These are phyloP conservation scores for Callimorpha dominula DNA, from an alignment of 2,888 invertebrate genomes.

Conservation along the genomic window DNA sequence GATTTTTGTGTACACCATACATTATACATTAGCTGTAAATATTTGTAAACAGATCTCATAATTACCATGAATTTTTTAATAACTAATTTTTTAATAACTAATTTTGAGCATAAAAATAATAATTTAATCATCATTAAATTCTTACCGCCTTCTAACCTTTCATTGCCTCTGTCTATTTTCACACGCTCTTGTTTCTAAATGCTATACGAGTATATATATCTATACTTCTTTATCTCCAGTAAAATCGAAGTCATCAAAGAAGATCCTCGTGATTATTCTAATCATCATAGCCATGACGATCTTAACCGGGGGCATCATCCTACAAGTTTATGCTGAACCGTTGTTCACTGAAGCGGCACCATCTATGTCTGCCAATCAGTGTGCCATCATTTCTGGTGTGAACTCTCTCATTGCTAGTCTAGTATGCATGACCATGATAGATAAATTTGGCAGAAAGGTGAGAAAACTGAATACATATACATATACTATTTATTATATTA, in stretches of 20 bases:
- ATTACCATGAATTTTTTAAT: too few species aligned
- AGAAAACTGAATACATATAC: constrained; percentile 5
- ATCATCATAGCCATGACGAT: constrained; percentile 66
- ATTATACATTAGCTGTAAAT: too few species aligned
- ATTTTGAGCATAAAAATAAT: too few species aligned
- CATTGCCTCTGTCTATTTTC: neutral
- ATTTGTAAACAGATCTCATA: too few species aligned
- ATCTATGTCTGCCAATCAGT: constrained; percentile 72
- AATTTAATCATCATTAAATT: too few species aligned
- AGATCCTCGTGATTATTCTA: constrained; percentile 57
- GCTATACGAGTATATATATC: too few species aligned
- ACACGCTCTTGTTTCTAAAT: neutral
- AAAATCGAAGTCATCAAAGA: constrained; percentile 65
- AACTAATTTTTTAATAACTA: too few species aligned
- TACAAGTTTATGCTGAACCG: constrained; percentile 79
- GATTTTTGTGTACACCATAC: too few species aligned
- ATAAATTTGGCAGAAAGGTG: constrained; percentile 77
- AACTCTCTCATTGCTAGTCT: constrained; percentile 68
- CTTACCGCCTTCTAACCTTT: too few species aligned
- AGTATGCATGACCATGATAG: constrained; percentile 65
- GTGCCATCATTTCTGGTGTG: constrained; percentile 73
- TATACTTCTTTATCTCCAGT: constrained; percentile 43
- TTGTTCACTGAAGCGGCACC: constrained; percentile 77
- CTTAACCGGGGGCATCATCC: constrained; percentile 75
- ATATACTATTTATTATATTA: neutral